Evolutionary conservation across 2,113 vertebrate genomes (phyloP).

Genomic region (Python bivittatus): DNA sequence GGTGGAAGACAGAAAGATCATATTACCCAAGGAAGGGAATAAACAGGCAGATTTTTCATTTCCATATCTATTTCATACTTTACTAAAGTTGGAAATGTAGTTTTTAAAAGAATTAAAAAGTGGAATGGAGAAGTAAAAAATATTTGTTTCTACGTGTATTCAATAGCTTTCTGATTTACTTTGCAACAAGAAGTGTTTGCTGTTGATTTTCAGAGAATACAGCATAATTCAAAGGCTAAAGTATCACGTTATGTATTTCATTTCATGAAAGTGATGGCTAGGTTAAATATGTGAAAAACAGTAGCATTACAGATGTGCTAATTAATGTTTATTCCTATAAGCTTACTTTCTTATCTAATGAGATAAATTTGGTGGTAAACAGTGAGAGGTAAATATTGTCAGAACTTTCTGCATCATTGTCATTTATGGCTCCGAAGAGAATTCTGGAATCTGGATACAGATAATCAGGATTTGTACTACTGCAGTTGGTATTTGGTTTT

Average conservation of each 20-base stretch:
- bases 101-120: background rate
- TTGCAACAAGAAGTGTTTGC: background rate
- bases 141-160: background rate
- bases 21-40: background rate
- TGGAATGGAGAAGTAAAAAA: background rate
- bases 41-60: too few species aligned
- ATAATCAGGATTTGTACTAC: background rate
- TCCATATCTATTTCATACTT: background rate
- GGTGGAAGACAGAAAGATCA: background rate
- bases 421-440: background rate
- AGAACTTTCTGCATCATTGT: background rate
- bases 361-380: background rate
- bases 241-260: background rate
- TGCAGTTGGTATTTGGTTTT: background rate
- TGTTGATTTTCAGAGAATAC: background rate
- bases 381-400: background rate
- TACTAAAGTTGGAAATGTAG: background rate
- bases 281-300: background rate
- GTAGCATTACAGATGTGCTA: background rate
- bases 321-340: background rate
- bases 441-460: background rate
- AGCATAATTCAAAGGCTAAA: constrained; percentile 19
- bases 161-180: constrained; percentile 21
- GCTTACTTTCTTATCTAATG: background rate
- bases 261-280: background rate